Evolutionary conservation across 2,113 vertebrate genomes (phyloP).

Genomic region (Shinisaurus crocodilurus): DNA sequence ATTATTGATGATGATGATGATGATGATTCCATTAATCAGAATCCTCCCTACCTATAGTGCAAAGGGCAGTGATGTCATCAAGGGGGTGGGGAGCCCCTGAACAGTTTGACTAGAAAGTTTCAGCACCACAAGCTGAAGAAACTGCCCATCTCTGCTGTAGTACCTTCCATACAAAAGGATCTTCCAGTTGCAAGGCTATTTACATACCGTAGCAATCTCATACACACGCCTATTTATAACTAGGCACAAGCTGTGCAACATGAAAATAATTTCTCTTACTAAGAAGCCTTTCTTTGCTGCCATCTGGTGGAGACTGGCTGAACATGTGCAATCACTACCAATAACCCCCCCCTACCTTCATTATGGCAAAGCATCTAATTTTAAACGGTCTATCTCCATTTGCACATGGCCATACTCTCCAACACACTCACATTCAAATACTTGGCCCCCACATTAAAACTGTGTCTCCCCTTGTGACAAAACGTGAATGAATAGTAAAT

Average conservation of each 20-base stretch:
- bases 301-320: slow-evolving; percentile 35
- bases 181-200: fast-evolving
- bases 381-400: slow-evolving; percentile 42
- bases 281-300: background rate
- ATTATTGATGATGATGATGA: too few relatives aligned
- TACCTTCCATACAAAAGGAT: background rate
- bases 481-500: slow-evolving; percentile 58
- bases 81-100: background rate
- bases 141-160: background rate
- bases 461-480: slow-evolving; percentile 41
- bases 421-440: background rate
- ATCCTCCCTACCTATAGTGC: too few relatives aligned
- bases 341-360: slow-evolving; percentile 17
- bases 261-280: background rate
- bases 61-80: too few relatives aligned
- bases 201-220: background rate
- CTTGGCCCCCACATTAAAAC: fast-evolving
- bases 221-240: background rate
- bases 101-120: background rate
- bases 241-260: background rate
- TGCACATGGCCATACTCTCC: slow-evolving; percentile 21
- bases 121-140: background rate
- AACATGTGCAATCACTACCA: background rate
- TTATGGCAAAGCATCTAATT: background rate
- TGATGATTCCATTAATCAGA: background rate